Conservation (phyloP, 1,140 invertebrate genomes). For the Calephelis virginiensis region DNA sequence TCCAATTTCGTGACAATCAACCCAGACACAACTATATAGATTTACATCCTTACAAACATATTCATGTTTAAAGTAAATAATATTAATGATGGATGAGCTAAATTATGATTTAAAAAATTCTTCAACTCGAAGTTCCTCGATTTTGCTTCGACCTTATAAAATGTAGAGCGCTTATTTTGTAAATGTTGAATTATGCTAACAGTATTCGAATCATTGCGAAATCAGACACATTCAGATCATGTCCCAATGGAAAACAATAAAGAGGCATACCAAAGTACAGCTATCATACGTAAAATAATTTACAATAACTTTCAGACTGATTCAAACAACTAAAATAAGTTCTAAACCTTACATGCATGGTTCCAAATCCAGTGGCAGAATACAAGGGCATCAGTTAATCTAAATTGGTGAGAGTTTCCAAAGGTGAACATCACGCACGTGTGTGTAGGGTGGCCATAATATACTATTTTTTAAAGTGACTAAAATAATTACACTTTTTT, state of each 20-base stretch:
- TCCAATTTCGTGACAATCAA: too few species aligned
- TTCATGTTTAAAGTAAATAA: too few species aligned
- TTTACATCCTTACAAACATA: too few species aligned
- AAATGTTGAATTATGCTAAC: too few species aligned
- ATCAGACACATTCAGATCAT: conserved; percentile 23
- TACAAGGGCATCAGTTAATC: conserved; percentile 10
- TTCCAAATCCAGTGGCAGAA: not conserved
- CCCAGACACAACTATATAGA: too few species aligned
- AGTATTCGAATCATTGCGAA: conserved; percentile 12
- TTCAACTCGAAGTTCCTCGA: too few species aligned
- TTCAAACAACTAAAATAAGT: not conserved
- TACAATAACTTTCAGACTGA: conserved; percentile 16
- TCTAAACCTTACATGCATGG: not conserved
- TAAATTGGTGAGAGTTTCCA: conserved; percentile 19
- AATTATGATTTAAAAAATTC: too few species aligned
- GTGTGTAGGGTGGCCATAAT: conserved; percentile 16
- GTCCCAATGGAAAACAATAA: conserved; percentile 24
- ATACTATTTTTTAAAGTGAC: too few species aligned
- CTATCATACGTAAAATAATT: conserved; percentile 8
- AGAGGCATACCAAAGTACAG: conserved; percentile 21
- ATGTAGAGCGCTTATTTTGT: too few species aligned
- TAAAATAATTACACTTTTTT: not conserved
- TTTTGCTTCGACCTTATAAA: too few species aligned
- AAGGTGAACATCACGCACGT: conserved; percentile 24
- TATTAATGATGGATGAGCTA: too few species aligned